Conservation (phyloP, 2,113 vertebrate species). For the Mesitornis unicolor region DNA sequence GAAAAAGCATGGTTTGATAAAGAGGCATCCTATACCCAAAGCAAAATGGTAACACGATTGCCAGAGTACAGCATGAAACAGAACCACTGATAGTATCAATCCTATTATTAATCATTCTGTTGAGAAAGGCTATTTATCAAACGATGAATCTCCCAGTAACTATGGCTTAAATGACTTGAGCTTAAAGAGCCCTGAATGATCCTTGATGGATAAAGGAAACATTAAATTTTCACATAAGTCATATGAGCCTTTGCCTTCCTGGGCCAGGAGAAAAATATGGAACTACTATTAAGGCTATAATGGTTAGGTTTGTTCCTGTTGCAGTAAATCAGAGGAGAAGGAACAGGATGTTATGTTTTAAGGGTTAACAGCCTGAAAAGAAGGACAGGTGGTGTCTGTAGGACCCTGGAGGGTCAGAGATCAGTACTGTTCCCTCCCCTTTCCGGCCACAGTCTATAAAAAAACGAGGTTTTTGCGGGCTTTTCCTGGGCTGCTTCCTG, state of each 20-base stretch:
- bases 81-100: not conserved
- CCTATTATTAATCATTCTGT: constrained; percentile 8
- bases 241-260: not conserved
- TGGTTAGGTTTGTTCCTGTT: not conserved
- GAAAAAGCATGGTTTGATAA: not conserved
- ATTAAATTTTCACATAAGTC: not conserved
- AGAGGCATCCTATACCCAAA: constrained; percentile 5
- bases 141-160: not conserved
- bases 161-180: not conserved
- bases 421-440: no score
- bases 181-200: not conserved
- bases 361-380: no score
- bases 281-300: not conserved
- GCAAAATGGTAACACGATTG: not conserved
- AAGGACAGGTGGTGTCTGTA: no score
- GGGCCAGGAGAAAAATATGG: not conserved
- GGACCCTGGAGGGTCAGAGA: no score
- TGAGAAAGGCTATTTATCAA: constrained; percentile 11
- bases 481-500: no score
- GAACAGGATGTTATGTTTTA: no score
- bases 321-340: not conserved
- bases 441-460: no score
- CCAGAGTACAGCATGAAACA: not conserved
- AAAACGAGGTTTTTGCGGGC: no score
- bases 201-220: not conserved